Conservation (phyloP, 2,888 invertebrate genomes). For the Sphaeridia pumilis region DNA sequence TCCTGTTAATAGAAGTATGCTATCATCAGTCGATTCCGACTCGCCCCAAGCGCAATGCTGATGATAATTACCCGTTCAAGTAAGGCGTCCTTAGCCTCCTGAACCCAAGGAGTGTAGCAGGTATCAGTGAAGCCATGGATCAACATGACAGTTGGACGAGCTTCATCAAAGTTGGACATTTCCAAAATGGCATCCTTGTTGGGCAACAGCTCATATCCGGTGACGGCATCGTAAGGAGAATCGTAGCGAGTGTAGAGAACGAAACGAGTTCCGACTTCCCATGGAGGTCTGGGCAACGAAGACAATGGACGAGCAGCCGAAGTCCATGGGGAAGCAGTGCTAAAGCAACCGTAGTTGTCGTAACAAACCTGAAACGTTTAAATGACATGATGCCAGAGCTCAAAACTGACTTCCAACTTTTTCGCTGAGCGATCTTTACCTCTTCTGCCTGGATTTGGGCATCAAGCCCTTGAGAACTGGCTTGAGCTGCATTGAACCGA, state of each 20-base stretch:
- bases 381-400: no score
- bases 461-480: no score
- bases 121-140: constrained; percentile 54
- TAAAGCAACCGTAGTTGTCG: constrained; percentile 40
- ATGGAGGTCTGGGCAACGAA: constrained; percentile 37
- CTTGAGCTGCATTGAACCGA: no score
- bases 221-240: constrained; percentile 10
- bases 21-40: no score
- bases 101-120: constrained; percentile 50
- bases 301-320: constrained; percentile 39
- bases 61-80: constrained; percentile 45
- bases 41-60: constrained; percentile 11
- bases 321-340: constrained; percentile 39
- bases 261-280: constrained; percentile 38
- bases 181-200: constrained; percentile 40
- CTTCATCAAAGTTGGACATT: constrained; percentile 48
- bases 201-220: constrained; percentile 29
- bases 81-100: constrained; percentile 48
- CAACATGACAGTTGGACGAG: constrained; percentile 48
- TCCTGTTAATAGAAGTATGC: constrained; percentile 39
- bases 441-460: no score
- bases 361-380: constrained; percentile 39
- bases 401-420: no score
- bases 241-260: constrained; percentile 38
- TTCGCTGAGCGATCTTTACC: no score